Evolutionary conservation across 1,140 invertebrate genomes (phyloP), one percentile per base, ranked within the genome.

Genomic region (Bradysia coprophila): DNA sequence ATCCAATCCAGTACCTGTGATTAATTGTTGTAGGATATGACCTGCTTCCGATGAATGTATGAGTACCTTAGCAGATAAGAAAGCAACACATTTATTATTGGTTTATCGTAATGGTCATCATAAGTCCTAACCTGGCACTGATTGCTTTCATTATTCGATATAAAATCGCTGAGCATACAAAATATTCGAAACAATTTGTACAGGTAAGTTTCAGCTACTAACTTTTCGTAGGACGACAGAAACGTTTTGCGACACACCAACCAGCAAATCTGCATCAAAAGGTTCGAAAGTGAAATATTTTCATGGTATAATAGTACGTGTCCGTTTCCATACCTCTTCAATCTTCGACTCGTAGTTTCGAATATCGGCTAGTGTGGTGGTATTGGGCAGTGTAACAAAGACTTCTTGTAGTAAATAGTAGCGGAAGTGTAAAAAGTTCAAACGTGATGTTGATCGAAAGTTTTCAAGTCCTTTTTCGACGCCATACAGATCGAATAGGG

Each of bases 141-240:
- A n/a, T 36, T 18, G 11, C n/a, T 16, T 9, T n/a, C 51, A 13
- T 49, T 34, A 41, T 73, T 66, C 5, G 65, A 59, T 16, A 73
- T 64, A 37, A 80, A 61, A 52, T 86, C 81, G 2, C 71, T 77
- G 2, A 86, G 60, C 3, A 83, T 64, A 51, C 81, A 86, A 58
- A 82, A 86, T 45, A 86, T 75, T 47, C 79, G 65, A 57, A 83
- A 86, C 38, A 87, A 61, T 51, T 81, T 73, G 53, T 78, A 83
- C 3, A 80, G 65, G 33, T 73, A 75, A 20, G 72, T 65, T 46
- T 79, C 72, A 16, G 64, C 57, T 44, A 82, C 73, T 8, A 75
- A 52, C 2, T 67, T 61, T 47, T 71, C 65, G 32, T 73, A 66
- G 43, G 73, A 58, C 2, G 64, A 52, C 6, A 76, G 47, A 45